A percentile compares a stretch with the other conserved stretches of the same genome.
Conservation (phyloP, 35 echinoderm and acorn worm genomes). For the Heliocidaris tuberculata region DNA sequence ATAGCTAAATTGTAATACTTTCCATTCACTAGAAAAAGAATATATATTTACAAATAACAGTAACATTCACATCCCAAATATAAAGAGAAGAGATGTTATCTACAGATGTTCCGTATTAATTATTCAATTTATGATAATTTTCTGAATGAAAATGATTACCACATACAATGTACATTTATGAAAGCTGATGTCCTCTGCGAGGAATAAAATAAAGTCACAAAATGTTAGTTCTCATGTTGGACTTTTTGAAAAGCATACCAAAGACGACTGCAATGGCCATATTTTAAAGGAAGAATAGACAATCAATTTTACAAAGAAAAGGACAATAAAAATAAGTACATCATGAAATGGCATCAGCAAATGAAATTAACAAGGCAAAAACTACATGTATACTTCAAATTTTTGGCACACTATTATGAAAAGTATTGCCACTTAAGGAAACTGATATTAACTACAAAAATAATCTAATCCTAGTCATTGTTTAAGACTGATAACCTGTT, state of each 20-base stretch:
- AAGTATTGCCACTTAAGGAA: background rate
- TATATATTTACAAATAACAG: background rate
- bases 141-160: background rate
- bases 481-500: no score
- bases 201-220: background rate
- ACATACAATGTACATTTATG: background rate
- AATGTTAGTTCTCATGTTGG: no score
- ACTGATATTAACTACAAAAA: no score
- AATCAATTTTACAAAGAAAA: background rate
- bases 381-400: background rate
- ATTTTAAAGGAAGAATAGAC: background rate
- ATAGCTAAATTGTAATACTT: background rate
- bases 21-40: background rate
- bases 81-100: background rate
- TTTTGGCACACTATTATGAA: background rate
- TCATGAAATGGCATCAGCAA: background rate
- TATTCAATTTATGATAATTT: background rate
- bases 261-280: background rate
- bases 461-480: no score
- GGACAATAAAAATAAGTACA: background rate
- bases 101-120: background rate
- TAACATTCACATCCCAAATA: background rate
- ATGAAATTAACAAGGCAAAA: background rate
- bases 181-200: background rate
- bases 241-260: background rate